phyloP scores from a whole-genome alignment of 2,113 vertebrate species.

The Hucho hucho region DNA sequence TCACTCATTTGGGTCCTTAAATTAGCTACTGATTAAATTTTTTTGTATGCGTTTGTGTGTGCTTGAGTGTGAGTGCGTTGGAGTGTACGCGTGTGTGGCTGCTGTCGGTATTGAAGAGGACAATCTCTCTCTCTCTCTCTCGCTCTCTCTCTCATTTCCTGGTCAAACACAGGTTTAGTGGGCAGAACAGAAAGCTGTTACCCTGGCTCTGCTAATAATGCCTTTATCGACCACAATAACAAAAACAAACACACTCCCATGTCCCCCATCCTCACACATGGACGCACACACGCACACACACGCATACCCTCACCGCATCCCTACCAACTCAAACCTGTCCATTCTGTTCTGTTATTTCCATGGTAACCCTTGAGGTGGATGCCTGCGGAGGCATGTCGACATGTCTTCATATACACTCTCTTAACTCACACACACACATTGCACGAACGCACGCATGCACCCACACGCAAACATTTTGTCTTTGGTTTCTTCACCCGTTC shows the following conservation, averaged over 20 bases:
- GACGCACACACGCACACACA: constrained; percentile 6
- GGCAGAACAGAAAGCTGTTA: constrained; percentile 10
- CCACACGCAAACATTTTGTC: not conserved
- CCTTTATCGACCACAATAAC: constrained; percentile 23
- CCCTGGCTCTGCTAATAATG: constrained; percentile 33
- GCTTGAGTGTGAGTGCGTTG: constrained; percentile 8
- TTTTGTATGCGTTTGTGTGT: too few species aligned
- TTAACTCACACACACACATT: not conserved
- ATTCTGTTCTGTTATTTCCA: constrained; percentile 67
- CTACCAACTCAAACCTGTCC: constrained; percentile 44
- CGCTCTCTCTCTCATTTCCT: constrained; percentile 60
- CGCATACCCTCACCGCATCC: constrained; percentile 18
- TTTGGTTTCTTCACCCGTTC: too few species aligned
- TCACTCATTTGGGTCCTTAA: too few species aligned
- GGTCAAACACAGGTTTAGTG: constrained; percentile 47
- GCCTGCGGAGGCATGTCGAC: constrained; percentile 56
- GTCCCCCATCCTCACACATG: constrained; percentile 7
- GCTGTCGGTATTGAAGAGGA: not conserved
- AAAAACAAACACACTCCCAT: constrained; percentile 32
- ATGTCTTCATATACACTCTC: constrained; percentile 60
- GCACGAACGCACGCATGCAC: not conserved
- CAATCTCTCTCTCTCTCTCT: too few species aligned
- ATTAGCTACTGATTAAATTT: too few species aligned
- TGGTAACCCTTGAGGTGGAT: constrained; percentile 59
- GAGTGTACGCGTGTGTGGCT: constrained; percentile 3